phyloP scores from a whole-genome alignment of 1,140 invertebrate genomes.

The Lutraria rhynchaena region DNA sequence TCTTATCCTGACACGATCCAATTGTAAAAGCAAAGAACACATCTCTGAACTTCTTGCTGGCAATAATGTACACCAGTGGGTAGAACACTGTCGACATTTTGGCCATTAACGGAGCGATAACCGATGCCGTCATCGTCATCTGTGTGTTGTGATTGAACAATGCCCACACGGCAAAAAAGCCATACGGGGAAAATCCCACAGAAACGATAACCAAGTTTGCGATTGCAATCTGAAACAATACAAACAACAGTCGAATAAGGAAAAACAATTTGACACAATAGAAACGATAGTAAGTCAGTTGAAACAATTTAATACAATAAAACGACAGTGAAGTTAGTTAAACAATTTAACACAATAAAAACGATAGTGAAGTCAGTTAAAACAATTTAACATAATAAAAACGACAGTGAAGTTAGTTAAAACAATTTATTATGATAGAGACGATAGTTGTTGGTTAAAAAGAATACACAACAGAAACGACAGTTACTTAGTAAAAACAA shows the following conservation, averaged over 20 bases:
- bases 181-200: slow-evolving; percentile 35
- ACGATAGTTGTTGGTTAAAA: too few relatives aligned
- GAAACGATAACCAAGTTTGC: slow-evolving; percentile 23
- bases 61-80: slow-evolving; percentile 28
- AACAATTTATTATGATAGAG: too few relatives aligned
- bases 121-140: slow-evolving; percentile 51
- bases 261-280: too few relatives aligned
- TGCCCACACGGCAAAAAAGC: slow-evolving; percentile 30
- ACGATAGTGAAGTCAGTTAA: too few relatives aligned
- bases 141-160: slow-evolving; percentile 3
- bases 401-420: too few relatives aligned
- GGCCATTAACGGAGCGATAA: slow-evolving; percentile 33
- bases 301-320: too few relatives aligned
- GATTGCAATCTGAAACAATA: slow-evolving; percentile 34
- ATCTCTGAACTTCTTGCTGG: slow-evolving; percentile 32
- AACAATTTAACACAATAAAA: too few relatives aligned
- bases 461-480: too few relatives aligned
- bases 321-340: too few relatives aligned
- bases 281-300: too few relatives aligned
- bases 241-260: neutral
- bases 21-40: neutral
- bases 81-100: slow-evolving; percentile 40
- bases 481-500: too few relatives aligned
- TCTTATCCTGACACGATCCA: slow-evolving; percentile 16
- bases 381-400: too few relatives aligned